Evolutionary conservation across 2,888 invertebrate species (phyloP).

Genomic region (Prosapia bicincta): DNA sequence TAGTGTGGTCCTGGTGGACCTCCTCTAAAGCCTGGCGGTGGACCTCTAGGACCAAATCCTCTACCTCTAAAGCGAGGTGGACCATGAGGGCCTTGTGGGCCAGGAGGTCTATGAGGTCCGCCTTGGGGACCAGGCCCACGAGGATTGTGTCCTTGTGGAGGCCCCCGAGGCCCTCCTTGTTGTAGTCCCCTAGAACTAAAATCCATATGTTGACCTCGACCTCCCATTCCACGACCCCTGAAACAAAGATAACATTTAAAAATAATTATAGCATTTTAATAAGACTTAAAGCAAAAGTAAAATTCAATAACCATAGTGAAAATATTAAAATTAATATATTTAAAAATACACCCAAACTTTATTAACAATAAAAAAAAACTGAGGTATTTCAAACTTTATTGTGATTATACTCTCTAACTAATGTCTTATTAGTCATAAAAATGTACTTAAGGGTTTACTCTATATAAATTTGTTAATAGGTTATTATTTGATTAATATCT

Average conservation of each 20-base stretch:
- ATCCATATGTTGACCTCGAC: constrained; percentile 28
- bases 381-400: too few species aligned
- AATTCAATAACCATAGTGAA: too few species aligned
- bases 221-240: constrained; percentile 17
- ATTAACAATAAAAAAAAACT: too few species aligned
- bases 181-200: constrained; percentile 42
- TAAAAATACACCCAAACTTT: too few species aligned
- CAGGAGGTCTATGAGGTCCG: constrained; percentile 46
- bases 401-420: too few species aligned
- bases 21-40: constrained; percentile 43
- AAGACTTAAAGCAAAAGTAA: too few species aligned
- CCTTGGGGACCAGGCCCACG: constrained; percentile 21
- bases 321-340: too few species aligned
- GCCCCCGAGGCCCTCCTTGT: constrained; percentile 49
- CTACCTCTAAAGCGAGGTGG: constrained; percentile 36
- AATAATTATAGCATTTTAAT: constrained; percentile 2
- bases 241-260: neutral
- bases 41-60: constrained; percentile 42
- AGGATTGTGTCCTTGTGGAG: neutral
- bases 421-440: too few species aligned
- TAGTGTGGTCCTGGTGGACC: constrained; percentile 50
- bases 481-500: too few species aligned
- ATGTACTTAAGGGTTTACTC: too few species aligned
- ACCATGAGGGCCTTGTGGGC: constrained; percentile 14
- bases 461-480: too few species aligned